phyloP scores from a whole-genome alignment of 2,888 invertebrate genomes.

The Stictocephala bisonia region DNA sequence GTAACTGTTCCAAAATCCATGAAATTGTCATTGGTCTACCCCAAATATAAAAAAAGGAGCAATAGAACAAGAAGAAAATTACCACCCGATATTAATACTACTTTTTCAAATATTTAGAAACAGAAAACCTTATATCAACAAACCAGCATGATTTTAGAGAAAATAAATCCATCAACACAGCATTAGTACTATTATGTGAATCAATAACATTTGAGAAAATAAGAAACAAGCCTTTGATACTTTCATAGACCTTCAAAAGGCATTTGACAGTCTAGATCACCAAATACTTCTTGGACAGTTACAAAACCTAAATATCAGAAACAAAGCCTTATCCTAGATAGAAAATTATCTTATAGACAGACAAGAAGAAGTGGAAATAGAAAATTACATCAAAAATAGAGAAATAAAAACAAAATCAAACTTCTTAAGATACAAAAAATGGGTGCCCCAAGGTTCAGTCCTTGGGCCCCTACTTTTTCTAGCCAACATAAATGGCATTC shows the following conservation, averaged over 20 bases:
- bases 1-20: background rate
- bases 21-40: background rate
- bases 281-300: background rate
- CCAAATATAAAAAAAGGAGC: background rate
- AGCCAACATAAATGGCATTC: background rate
- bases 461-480: background rate
- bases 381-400: background rate
- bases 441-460: constrained; percentile 8
- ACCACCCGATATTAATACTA: background rate
- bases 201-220: background rate
- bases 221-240: background rate
- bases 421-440: background rate
- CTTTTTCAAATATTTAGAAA: too few relatives aligned
- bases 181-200: background rate
- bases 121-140: too few relatives aligned
- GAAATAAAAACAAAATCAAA: background rate
- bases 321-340: background rate
- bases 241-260: constrained; percentile 14
- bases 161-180: too few relatives aligned
- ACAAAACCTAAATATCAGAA: background rate
- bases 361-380: constrained; percentile 2
- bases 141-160: too few relatives aligned
- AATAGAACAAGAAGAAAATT: background rate
- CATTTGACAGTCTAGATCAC: constrained; percentile 1
- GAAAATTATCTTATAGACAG: background rate